These are phyloP conservation scores for Drosophila kepulauana DNA, from an alignment of 1,140 invertebrate species.

Conservation along the genomic window DNA sequence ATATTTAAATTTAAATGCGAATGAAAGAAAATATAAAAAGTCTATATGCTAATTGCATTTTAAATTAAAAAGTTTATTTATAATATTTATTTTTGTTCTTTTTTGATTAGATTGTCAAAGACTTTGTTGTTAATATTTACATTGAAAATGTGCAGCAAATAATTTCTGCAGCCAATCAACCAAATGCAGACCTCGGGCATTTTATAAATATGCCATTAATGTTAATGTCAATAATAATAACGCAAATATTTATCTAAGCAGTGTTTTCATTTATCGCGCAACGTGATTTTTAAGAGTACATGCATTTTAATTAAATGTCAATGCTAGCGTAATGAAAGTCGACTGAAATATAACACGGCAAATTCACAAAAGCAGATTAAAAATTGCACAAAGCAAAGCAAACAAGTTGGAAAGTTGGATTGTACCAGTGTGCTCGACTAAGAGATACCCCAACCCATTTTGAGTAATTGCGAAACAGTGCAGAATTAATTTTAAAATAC, in stretches of 20 bases:
- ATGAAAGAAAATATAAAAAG: neutral
- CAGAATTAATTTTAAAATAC: too few relatives aligned
- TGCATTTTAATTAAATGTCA: slow-evolving; percentile 55
- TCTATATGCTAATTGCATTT: neutral
- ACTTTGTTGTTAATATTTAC: too few relatives aligned
- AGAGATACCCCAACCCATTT: too few relatives aligned
- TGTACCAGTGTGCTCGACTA: too few relatives aligned
- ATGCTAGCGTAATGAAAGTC: neutral
- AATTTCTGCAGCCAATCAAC: slow-evolving; percentile 1
- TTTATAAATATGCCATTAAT: neutral
- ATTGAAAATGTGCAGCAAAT: neutral
- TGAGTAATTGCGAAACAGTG: too few relatives aligned
- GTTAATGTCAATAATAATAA: slow-evolving; percentile 20
- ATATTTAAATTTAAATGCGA: neutral
- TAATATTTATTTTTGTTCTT: neutral
- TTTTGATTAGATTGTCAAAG: neutral
- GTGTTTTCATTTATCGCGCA: neutral
- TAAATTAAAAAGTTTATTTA: neutral
- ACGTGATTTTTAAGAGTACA: slow-evolving; percentile 6
- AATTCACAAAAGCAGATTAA: slow-evolving; percentile 28
- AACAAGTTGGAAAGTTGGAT: too few relatives aligned
- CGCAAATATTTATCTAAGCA: neutral
- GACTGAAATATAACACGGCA: neutral
- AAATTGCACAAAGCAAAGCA: slow-evolving; percentile 15
- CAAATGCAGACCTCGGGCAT: neutral